Evolutionary conservation across 2,888 invertebrate genomes (phyloP), one percentile per base, ranked within the genome.

Genomic region (Drosophila demipolita): DNA sequence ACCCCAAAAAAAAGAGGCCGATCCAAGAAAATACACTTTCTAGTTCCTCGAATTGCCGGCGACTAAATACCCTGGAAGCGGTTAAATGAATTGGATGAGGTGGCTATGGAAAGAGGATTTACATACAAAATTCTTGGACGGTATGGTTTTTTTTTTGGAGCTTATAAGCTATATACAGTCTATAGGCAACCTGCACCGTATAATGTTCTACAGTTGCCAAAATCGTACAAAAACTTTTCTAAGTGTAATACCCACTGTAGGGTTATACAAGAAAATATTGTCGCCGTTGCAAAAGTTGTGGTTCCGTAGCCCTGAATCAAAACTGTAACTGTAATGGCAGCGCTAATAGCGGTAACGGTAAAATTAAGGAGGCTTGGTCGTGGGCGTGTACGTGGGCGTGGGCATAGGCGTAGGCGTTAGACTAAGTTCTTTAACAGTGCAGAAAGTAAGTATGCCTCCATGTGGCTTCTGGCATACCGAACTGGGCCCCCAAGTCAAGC

Each of bases 281-380:
- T 32, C 36, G 66, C 52, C 15, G 66, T 32, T 55, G 55, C 20
- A 9, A 59, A 33, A 57, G 17, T 40, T 50, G 58, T 50, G 4
- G 23, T 23, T 4, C 23, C 9, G 5, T 32, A 8, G 53, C 32
- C 66, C 66, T 66, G 66, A 45, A 45, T 45, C 68, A 48, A 38
- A 59, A 61, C 66, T 58, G 57, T 49, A 49, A 58, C 57, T 49
- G 68, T 67, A 68, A 67, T 67, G 67, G 67, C 49, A 58, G 67
- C 68, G 68, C 67, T 68, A 67, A 67, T 67, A n/a, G n/a, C n/a
- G 68, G 38, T 58, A 67, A 67, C 68, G 67, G 68, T 67, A 68
- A 68, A 33, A 67, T 68, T 68, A 68, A 36, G 57, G 32, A 20
- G 33, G 15, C 65, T 20, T 20, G 12, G 35, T 35, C 26, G 20